A percentile compares a stretch with the other conserved stretches of the same genome.
Conservation (phyloP, 2,888 invertebrate species). For the Toxonevra muliebris region DNA sequence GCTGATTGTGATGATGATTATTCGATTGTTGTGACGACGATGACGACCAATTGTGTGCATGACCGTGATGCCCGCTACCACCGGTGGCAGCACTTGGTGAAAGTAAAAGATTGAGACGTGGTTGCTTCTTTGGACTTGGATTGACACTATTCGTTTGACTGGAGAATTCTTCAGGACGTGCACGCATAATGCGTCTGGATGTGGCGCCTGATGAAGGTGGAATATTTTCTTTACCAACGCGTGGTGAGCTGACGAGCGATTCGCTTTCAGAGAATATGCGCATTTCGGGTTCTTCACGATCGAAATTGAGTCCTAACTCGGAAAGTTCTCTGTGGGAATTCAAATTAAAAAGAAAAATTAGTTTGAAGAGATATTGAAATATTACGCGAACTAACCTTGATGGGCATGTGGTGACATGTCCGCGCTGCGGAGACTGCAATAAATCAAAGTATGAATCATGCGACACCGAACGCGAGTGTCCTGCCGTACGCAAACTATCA, state of each 20-base stretch:
- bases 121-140: conserved; percentile 72
- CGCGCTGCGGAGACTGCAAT: conserved; percentile 64
- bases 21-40: conserved; percentile 30
- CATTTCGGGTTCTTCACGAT: conserved; percentile 85
- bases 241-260: conserved; percentile 71
- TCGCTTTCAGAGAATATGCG: conserved; percentile 91
- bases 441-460: conserved; percentile 93
- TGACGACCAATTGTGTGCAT: conserved; percentile 41
- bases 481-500: conserved; percentile 64
- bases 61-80: not conserved
- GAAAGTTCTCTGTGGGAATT: conserved; percentile 71
- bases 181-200: conserved; percentile 67
- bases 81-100: conserved; percentile 55
- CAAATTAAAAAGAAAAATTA: not conserved
- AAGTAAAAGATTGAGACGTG: conserved; percentile 66
- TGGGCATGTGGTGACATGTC: conserved; percentile 61
- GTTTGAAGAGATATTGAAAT: not conserved
- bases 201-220: conserved; percentile 56
- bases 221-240: conserved; percentile 66
- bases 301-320: conserved; percentile 84
- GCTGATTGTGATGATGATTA: conserved; percentile 15
- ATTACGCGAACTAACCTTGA: conserved; percentile 55
- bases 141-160: conserved; percentile 69
- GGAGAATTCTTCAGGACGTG: conserved; percentile 69
- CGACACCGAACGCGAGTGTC: conserved; percentile 77